Evolutionary conservation across 2,113 vertebrate genomes (phyloP), one percentile per base, ranked within the genome.

Genomic region (Tricholaema leucomelas): DNA sequence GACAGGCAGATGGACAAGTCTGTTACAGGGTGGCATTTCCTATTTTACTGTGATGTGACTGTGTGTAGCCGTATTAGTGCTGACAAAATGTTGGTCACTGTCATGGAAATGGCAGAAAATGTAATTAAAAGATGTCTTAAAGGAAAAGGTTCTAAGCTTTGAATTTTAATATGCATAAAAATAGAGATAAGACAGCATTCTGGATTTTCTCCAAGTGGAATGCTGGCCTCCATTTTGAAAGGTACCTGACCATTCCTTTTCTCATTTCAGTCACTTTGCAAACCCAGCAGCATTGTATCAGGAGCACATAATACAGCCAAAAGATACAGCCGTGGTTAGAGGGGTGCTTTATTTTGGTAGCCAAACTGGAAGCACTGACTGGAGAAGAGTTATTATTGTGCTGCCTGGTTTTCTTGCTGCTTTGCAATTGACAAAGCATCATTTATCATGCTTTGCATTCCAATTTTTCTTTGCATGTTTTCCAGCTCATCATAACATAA

Each of bases 401-500:
- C 67, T 0, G 61, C 90, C 77, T 91, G 61, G 54, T 75, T 88
- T 65, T 82, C 59, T 95, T 42, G 71, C 93, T 91, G 81, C 92
- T 91, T 92, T 91, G 95, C 83, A 9, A 61, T 63, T n/a, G 96
- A 94, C 92, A 97, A 91, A 96, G 87, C 74, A 66, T 81, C 91
- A 81, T 94, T 96, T 93, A 92, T 95, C 95, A 96, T 31, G 87
- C 87, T 95, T 83, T 87, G 94, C 96, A 94, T 96, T 75, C 94
- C 94, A 95, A 81, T 94, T 95, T 97, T 96, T 92, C 96, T 94
- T 91, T 96, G 93, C 94, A 80, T 91, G 73, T 92, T 92, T 93
- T 95, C 93, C 91, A 97, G 96, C 95, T 97, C 96, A 96, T 97
- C 96, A 96, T 95, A 97, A 97, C 94, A 93, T 97, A 97, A 97